Evolutionary conservation across 1,140 invertebrate species (phyloP).

Genomic region (Phthorimaea operculella): DNA sequence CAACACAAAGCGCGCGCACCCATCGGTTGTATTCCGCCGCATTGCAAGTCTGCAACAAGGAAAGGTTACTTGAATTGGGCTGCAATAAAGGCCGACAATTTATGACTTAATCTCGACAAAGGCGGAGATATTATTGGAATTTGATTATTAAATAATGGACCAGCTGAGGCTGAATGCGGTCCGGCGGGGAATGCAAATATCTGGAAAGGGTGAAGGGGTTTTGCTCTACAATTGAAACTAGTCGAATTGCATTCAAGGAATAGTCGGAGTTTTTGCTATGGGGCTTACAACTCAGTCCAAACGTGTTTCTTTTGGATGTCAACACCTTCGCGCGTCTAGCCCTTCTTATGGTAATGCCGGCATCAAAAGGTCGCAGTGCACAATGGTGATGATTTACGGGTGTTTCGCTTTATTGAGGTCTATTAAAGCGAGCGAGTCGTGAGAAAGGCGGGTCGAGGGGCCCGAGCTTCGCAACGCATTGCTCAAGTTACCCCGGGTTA

Average conservation of each 20-base stretch:
- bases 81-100: not conserved
- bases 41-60: constrained; percentile 61
- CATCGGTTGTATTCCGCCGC: constrained; percentile 58
- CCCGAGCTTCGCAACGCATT: constrained; percentile 38
- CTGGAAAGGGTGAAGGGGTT: not conserved
- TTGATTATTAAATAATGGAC: not conserved
- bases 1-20: constrained; percentile 59
- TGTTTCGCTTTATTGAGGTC: constrained; percentile 51
- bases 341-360: constrained; percentile 56
- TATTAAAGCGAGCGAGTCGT: constrained; percentile 56
- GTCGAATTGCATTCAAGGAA: not conserved
- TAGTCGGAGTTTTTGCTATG: not conserved
- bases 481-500: constrained; percentile 6
- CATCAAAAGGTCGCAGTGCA: constrained; percentile 49
- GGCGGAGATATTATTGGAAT: not conserved
- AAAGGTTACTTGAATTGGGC: constrained; percentile 7
- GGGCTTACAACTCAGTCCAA: constrained; percentile 29
- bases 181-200: not conserved
- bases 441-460: constrained; percentile 53
- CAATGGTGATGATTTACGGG: constrained; percentile 62
- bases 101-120: not conserved
- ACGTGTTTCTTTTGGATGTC: constrained; percentile 56
- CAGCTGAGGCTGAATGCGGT: not conserved
- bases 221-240: not conserved
- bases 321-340: constrained; percentile 63